A percentile compares a stretch with the other conserved stretches of the same genome.
These are phyloP conservation scores for Halictus ligatus DNA, from an alignment of 2,888 invertebrate species.

Conservation along the genomic window DNA sequence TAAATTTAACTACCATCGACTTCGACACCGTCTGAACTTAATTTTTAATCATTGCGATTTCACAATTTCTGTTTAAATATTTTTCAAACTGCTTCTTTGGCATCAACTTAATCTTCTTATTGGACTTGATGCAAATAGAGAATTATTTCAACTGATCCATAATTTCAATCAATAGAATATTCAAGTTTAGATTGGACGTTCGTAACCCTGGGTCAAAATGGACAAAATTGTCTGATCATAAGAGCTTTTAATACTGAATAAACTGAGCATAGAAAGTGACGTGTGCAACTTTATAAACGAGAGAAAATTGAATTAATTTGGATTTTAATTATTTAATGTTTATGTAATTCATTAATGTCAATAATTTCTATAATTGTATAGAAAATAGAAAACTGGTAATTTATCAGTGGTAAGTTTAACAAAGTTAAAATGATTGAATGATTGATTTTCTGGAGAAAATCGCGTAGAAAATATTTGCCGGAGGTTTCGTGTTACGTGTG, in stretches of 20 bases:
- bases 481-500: conserved; percentile 1
- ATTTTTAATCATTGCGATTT: not conserved
- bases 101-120: not conserved
- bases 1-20: not conserved
- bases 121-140: not conserved
- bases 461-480: not conserved
- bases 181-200: too few relatives aligned
- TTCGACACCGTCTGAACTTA: not conserved
- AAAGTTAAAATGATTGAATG: not conserved
- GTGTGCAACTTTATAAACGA: too few relatives aligned
- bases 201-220: too few relatives aligned
- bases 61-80: not conserved
- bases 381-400: not conserved
- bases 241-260: too few relatives aligned
- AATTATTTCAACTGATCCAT: too few relatives aligned
- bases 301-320: too few relatives aligned
- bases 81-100: not conserved
- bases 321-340: too few relatives aligned
- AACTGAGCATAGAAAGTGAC: too few relatives aligned
- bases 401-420: not conserved
- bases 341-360: too few relatives aligned
- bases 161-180: not conserved
- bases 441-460: not conserved
- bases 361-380: not conserved
- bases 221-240: too few relatives aligned